phyloP scores from a whole-genome alignment of 2,113 vertebrate genomes.

The Myotis lucifugus region DNA sequence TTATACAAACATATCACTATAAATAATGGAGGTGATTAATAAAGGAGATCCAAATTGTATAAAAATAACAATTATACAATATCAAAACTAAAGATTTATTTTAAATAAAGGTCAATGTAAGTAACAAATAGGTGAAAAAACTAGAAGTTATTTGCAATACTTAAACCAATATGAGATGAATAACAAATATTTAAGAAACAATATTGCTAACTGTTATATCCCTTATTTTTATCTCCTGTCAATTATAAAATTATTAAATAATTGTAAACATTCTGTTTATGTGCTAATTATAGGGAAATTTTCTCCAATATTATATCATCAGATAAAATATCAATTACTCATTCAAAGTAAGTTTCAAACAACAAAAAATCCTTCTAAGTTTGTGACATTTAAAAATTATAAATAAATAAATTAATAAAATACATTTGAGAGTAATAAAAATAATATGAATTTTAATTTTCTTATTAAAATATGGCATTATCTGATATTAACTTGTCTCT shows the following conservation, averaged over 20 bases:
- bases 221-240: not conserved
- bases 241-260: not conserved
- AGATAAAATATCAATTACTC: not conserved
- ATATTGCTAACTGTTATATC: not conserved
- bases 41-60: not conserved
- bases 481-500: not conserved
- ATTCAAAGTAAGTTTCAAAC: not conserved
- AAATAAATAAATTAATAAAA: not conserved
- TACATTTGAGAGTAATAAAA: not conserved
- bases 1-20: not conserved
- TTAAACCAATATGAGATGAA: not conserved
- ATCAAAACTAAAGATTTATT: constrained; percentile 3
- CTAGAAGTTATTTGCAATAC: not conserved
- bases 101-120: not conserved
- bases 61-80: not conserved
- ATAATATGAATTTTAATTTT: not conserved
- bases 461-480: not conserved
- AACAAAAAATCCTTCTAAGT: not conserved
- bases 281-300: not conserved
- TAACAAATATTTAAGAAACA: not conserved
- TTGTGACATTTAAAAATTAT: not conserved
- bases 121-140: not conserved
- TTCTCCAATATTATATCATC: not conserved
- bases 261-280: not conserved
- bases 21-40: constrained; percentile 29